Evolutionary conservation across 1,140 invertebrate species (phyloP).

Genomic region (Planococcus citri): DNA sequence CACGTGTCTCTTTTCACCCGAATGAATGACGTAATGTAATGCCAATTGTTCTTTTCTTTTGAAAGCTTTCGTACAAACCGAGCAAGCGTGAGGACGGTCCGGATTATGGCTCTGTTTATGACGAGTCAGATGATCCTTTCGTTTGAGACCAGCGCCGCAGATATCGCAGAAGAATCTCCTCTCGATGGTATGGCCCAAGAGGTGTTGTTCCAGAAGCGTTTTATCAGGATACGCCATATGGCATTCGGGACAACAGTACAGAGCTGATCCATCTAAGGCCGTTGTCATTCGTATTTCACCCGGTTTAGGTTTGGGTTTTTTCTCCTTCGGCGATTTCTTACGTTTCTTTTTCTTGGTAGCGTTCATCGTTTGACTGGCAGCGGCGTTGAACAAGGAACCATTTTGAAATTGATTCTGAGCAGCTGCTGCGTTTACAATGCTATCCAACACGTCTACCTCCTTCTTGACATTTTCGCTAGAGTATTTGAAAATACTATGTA

Average conservation of each 20-base stretch:
- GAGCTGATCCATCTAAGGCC: slow-evolving; percentile 64
- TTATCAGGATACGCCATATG: slow-evolving; percentile 75
- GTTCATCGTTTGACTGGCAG: slow-evolving; percentile 33
- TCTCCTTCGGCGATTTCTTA: slow-evolving; percentile 63
- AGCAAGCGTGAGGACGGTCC: slow-evolving; percentile 40
- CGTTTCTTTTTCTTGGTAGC: slow-evolving; percentile 63
- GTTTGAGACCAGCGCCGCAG: slow-evolving; percentile 39
- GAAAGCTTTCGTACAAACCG: slow-evolving; percentile 40
- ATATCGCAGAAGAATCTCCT: slow-evolving; percentile 38
- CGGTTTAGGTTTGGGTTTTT: slow-evolving; percentile 64
- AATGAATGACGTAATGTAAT: slow-evolving; percentile 39
- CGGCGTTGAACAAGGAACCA: slow-evolving; percentile 31
- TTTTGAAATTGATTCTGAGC: slow-evolving; percentile 24
- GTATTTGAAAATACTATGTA: slow-evolving; percentile 75
- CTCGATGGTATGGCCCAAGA: slow-evolving; percentile 43
- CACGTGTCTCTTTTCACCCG: slow-evolving; percentile 35
- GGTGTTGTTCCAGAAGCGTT: slow-evolving; percentile 64
- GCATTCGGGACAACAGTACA: slow-evolving; percentile 75
- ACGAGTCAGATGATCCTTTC: slow-evolving; percentile 39
- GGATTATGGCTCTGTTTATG: slow-evolving; percentile 42
- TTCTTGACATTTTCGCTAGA: slow-evolving; percentile 63
- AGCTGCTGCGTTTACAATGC: slow-evolving; percentile 20
- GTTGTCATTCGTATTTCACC: slow-evolving; percentile 70
- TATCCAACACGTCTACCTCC: slow-evolving; percentile 35
- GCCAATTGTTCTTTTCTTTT: slow-evolving; percentile 43